These are phyloP conservation scores for Atrichornis clamosus DNA, from an alignment of 2,113 vertebrate species.

Conservation along the genomic window DNA sequence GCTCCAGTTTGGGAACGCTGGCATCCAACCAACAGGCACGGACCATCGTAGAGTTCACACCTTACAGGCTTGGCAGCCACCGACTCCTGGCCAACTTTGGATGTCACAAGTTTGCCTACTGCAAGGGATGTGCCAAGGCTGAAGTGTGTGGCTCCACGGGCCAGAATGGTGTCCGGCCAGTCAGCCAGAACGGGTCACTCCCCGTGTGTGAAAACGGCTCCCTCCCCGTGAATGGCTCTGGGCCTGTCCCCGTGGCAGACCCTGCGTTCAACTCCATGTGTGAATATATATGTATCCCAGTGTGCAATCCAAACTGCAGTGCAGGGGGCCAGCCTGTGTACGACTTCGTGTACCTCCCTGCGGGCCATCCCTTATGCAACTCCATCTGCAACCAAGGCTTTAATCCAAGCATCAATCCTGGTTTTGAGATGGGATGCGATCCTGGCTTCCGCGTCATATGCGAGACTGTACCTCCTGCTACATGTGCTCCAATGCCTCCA, in stretches of 20 bases:
- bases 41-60: slow-evolving; percentile 7
- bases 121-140: slow-evolving; percentile 7
- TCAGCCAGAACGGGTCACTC: background rate
- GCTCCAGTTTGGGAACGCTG: background rate
- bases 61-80: slow-evolving; percentile 41
- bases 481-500: background rate
- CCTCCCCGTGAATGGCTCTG: background rate
- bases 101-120: slow-evolving; percentile 60
- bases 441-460: slow-evolving; percentile 51
- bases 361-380: slow-evolving; percentile 49
- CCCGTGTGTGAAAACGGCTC: background rate
- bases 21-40: slow-evolving; percentile 41
- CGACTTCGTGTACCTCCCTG: slow-evolving; percentile 48
- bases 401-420: background rate
- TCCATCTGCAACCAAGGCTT: slow-evolving; percentile 48
- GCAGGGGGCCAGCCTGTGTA: slow-evolving; percentile 47
- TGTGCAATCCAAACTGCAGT: slow-evolving; percentile 46
- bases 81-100: slow-evolving; percentile 34
- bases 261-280: slow-evolving; percentile 34
- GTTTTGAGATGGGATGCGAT: background rate
- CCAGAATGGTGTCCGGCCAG: background rate
- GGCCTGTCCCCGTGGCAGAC: background rate
- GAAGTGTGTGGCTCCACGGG: background rate
- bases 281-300: slow-evolving; percentile 59
- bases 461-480: slow-evolving; percentile 1